Conservation (phyloP, 2,888 invertebrate genomes). For the Pheosia gnoma region DNA sequence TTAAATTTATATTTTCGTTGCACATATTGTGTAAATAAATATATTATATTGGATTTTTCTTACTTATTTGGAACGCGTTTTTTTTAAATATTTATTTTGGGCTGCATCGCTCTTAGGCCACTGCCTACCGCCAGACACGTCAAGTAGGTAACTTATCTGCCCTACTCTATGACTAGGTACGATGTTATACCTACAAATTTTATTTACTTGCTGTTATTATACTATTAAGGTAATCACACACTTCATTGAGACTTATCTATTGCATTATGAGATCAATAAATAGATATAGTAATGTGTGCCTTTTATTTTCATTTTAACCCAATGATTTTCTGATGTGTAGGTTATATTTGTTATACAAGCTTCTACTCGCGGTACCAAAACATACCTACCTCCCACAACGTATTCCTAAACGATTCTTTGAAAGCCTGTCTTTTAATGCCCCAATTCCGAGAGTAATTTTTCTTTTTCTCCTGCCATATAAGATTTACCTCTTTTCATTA, state of each 20-base stretch:
- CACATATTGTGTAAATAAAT: no score
- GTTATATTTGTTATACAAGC: no score
- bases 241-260: slow-evolving; percentile 69
- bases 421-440: no score
- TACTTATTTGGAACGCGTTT: no score
- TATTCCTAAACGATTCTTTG: no score
- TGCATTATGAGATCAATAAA: slow-evolving; percentile 79
- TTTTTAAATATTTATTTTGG: no score
- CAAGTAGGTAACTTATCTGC: not conserved
- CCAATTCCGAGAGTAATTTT: not conserved
- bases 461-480: not conserved
- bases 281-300: slow-evolving; percentile 54
- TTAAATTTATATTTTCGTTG: no score
- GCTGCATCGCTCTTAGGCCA: not conserved
- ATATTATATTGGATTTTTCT: no score
- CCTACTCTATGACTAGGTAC: slow-evolving; percentile 31
- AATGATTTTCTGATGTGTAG: no score
- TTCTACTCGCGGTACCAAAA: no score
- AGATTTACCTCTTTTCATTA: not conserved
- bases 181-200: slow-evolving; percentile 73
- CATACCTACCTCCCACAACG: no score
- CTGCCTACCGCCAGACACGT: slow-evolving; percentile 15
- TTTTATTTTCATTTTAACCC: slow-evolving; percentile 28
- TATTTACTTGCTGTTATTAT: slow-evolving; percentile 64
- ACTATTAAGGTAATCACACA: slow-evolving; percentile 60